Evolutionary conservation across 2,797 vertebrate species (phyloP), one percentile per base, ranked within the genome.

Genomic region (Labeo calbasu): DNA sequence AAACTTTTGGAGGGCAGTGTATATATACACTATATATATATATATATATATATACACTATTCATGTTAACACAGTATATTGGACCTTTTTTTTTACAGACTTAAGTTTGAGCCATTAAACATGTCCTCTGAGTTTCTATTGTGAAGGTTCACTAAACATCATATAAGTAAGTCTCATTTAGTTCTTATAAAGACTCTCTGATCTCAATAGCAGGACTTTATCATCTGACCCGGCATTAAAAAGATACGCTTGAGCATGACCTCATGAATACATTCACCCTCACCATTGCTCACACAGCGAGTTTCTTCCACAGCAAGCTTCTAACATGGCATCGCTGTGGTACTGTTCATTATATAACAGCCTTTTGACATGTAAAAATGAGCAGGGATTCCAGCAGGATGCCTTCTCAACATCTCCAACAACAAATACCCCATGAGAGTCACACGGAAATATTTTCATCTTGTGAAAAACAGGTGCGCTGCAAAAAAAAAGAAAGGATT

Each of bases 341-440:
- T 1, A 6, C 36, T 4, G 14, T 14, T 43, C 21, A 78, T 48
- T 78, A 63, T 65, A 43, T 65, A 21, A 13, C 43, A 46, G 76
- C 15, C 25, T 40, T 78, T 78, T 78, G 59, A 78, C 40, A 21
- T 63, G 76, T 63, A 63, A 78, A 78, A 78, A 77, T 7, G 75
- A 71, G 48, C 65, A 48, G 50, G 28, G 15, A 50, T 40, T 65
- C 32, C 77, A 79, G 48, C 75, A 51, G n/a, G 36, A 63, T 17
- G n/a, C 68, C 40, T 48, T 81, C 66, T 61, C 79, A 81, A 48
- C 68, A 71, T 59, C 53, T 48, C 68, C 68, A 14, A n/a, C 53
- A 61, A 69, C 53, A 79, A 79, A 79, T 46, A 66, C 63, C 28
- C 46, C 61, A 17, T 11, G 77, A 79, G 77, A 68, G 46, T 79